Conservation (phyloP, 2,797 vertebrate species). For the Steatocranus sp. region DNA sequence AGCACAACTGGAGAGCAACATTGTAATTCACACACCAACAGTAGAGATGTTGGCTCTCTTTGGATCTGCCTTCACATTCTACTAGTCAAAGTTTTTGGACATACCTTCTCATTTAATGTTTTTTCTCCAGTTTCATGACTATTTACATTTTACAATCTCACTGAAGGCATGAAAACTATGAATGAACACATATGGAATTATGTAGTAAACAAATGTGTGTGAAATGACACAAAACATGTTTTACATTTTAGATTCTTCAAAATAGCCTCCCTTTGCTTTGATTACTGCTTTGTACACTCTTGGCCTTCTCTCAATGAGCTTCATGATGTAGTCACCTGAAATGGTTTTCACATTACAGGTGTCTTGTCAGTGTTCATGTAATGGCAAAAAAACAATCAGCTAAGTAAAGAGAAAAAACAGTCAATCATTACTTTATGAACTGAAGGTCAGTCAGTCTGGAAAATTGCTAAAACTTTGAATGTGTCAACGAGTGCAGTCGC, state of each 20-base stretch:
- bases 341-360: rapidly evolving
- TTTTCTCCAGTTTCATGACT: not conserved
- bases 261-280: not conserved
- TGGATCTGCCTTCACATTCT: not conserved
- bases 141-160: not conserved
- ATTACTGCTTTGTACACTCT: rapidly evolving
- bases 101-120: not conserved
- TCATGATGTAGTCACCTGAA: not conserved
- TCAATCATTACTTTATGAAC: not conserved
- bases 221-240: not conserved
- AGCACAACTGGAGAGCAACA: not conserved
- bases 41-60: not conserved
- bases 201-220: not conserved
- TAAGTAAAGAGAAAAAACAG: not conserved
- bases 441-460: not conserved
- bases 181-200: not conserved
- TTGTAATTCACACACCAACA: not conserved
- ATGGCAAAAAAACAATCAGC: not conserved
- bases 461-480: not conserved
- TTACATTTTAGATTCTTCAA: not conserved
- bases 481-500: not conserved
- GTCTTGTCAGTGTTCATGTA: not conserved
- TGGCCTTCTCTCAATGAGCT: not conserved
- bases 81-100: not conserved
- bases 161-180: not conserved